phyloP scores from a whole-genome alignment of 2,113 vertebrate species.

The Nyctibius bracteatus region DNA sequence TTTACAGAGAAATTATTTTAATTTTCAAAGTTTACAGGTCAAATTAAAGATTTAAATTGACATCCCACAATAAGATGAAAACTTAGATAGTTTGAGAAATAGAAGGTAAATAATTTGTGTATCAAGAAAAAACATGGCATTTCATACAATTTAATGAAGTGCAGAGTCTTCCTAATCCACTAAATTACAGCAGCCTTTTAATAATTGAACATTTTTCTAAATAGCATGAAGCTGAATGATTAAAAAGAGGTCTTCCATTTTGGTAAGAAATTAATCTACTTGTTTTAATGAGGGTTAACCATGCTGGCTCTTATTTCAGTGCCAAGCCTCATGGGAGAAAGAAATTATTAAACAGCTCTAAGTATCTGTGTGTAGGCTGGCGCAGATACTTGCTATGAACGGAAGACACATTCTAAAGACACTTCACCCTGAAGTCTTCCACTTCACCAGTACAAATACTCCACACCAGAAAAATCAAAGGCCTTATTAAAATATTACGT shows the following conservation, averaged over 20 bases:
- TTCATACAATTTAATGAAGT: background rate
- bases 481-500: background rate
- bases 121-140: background rate
- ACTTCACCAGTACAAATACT: background rate
- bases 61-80: background rate
- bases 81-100: background rate
- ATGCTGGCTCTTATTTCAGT: background rate
- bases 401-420: background rate
- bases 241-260: constrained; percentile 21
- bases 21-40: background rate
- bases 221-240: constrained; percentile 31
- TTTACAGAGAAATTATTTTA: background rate
- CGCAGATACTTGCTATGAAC: background rate
- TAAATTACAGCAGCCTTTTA: constrained; percentile 24
- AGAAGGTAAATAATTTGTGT: background rate
- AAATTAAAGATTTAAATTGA: background rate
- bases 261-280: constrained; percentile 32
- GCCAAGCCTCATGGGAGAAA: background rate
- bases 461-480: background rate
- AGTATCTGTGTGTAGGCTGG: background rate
- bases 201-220: constrained; percentile 40
- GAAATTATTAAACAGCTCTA: background rate
- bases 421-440: background rate
- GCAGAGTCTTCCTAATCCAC: background rate
- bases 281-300: constrained; percentile 31